Conservation (phyloP, 1,140 invertebrate species). For the Idris sp. region DNA sequence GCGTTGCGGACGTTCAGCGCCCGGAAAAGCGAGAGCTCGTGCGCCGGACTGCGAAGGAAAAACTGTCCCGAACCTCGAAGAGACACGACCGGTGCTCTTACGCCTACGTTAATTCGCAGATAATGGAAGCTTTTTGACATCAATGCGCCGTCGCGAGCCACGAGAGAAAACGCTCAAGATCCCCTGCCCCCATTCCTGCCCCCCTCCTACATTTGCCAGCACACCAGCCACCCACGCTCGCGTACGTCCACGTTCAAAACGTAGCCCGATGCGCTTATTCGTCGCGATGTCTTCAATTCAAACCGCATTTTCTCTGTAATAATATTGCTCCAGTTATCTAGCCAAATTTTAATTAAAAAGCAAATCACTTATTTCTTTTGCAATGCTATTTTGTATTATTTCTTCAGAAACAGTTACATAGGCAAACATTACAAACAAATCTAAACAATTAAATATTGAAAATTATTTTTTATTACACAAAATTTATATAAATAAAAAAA, state of each 20-base stretch:
- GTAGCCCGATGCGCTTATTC: slow-evolving; percentile 24
- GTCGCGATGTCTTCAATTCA: slow-evolving; percentile 34
- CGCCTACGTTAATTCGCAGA: slow-evolving; percentile 65
- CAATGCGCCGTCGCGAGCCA: slow-evolving; percentile 63
- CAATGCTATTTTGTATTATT: too few relatives aligned
- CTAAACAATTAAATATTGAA: too few relatives aligned
- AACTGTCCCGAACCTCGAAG: slow-evolving; percentile 53
- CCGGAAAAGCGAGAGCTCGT: slow-evolving; percentile 19
- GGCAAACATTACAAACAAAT: too few relatives aligned
- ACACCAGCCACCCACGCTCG: slow-evolving; percentile 15
- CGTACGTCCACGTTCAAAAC: slow-evolving; percentile 38
- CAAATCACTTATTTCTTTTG: too few relatives aligned
- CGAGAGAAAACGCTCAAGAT: slow-evolving; percentile 44
- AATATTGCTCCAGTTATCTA: too few relatives aligned
- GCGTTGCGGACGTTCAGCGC: not conserved
- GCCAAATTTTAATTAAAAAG: too few relatives aligned
- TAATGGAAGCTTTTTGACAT: slow-evolving; percentile 66
- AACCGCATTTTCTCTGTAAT: too few relatives aligned
- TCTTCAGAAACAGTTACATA: too few relatives aligned
- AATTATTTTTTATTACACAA: too few relatives aligned
- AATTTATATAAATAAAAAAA: too few relatives aligned
- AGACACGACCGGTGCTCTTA: slow-evolving; percentile 64
- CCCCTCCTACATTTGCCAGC: slow-evolving; percentile 6
- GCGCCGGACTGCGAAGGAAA: slow-evolving; percentile 38
- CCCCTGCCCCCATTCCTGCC: slow-evolving; percentile 7